Base-by-base conservation (phyloP, 2,888 invertebrate species). In the Sthenelais limicola region DNA sequence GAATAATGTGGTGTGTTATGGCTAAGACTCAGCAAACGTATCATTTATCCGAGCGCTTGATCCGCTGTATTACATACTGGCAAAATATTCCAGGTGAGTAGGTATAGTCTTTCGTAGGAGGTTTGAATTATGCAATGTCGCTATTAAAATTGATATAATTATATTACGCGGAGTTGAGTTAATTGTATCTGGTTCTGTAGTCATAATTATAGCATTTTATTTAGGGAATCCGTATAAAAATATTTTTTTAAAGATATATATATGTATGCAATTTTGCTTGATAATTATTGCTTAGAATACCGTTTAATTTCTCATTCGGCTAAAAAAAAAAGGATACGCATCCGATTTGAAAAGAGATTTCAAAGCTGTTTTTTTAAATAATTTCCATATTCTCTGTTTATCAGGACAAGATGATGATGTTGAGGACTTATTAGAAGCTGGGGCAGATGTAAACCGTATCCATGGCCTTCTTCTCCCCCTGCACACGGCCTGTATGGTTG, bases 401-500 rank as follows among this genome's bases (percentile, higher is more conserved):
- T 21, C 78, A 0, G 78, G 78, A 24, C 76, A 74, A 12, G 78
- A 79, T 35, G 83, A 84, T 68, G 82, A 84, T 74, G 80, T 86
- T 2, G 83, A 84, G 74, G 78, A 82, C 3, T 76, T 86, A 28
- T 81, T 87, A 30, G 80, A 83, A 33, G 51, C 74, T 71, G 86
- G 87, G 7, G 87, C 86, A 15, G 86, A 86, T 77, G 83, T 87
- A 15, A 87, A 87, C 75, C 76, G 82, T 33, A 76, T 78, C 2
- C 86, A 87, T 75, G 87, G 87, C n/a, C 85, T 84, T 0, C 74
- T 87, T 62, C 76, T 87, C 49, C 87, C 87, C 0, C 78, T 87
- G 15, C 87, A 87, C 68, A 85, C 85, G 78, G 86, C 87, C 9
- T 86, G 86, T 77, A 86, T 87, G 85, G 84, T 83, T 58, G 83